Conservation (phyloP, 2,797 vertebrate species). For the Halcyon leucocephala region DNA sequence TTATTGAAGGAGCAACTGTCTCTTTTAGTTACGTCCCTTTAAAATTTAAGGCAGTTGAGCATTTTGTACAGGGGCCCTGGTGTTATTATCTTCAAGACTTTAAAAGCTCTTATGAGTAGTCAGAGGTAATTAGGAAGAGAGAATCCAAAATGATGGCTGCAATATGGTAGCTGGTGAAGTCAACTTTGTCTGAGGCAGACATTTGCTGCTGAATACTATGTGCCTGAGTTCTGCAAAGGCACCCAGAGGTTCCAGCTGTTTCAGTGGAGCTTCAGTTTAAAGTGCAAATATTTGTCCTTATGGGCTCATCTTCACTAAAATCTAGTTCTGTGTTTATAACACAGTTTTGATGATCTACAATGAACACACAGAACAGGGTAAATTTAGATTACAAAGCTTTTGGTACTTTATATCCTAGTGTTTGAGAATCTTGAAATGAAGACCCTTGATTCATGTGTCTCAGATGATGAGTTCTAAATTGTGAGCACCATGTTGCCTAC, state of each 20-base stretch:
- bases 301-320: not conserved
- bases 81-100: not conserved
- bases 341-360: not conserved
- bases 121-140: not conserved
- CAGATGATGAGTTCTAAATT: not conserved
- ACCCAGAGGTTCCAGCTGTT: not conserved
- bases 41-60: not conserved
- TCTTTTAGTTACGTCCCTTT: not conserved
- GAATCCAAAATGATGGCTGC: not conserved
- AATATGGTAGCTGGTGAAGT: not conserved
- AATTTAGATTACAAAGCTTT: not conserved
- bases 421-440: not conserved
- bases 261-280: not conserved
- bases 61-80: not conserved
- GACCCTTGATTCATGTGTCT: not conserved
- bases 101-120: not conserved
- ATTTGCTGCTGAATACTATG: not conserved
- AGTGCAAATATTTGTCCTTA: not conserved
- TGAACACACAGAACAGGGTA: not conserved
- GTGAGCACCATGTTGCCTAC: accelerated
- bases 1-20: not conserved
- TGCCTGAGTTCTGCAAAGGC: not conserved
- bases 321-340: not conserved
- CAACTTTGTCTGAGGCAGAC: not conserved
- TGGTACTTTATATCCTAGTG: not conserved